Evolutionary conservation across 2,113 vertebrate genomes (phyloP).

Genomic region (Petrocephalus zakoni): DNA sequence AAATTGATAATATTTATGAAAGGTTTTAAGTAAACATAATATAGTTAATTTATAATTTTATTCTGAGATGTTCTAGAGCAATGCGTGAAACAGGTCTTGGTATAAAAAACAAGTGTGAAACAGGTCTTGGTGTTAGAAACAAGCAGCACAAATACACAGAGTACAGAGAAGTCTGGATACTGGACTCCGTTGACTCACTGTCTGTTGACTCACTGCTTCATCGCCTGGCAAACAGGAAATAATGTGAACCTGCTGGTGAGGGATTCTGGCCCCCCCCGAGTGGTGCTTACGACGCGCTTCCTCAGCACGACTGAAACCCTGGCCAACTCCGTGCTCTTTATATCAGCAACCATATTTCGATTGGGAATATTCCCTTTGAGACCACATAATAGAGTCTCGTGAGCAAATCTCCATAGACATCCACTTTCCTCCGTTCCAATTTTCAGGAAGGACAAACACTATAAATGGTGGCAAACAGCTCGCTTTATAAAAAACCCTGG

Average conservation of each 20-base stretch:
- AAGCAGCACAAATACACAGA: neutral
- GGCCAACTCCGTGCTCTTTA: neutral
- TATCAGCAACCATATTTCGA: neutral
- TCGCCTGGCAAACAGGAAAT: neutral
- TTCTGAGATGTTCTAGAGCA: neutral
- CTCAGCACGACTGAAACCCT: neutral
- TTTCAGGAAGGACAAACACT: neutral
- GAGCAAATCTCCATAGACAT: neutral
- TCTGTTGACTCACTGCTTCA: neutral
- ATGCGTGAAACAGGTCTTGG: neutral
- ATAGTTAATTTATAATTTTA: neutral
- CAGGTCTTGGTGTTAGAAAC: neutral
- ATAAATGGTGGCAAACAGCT: neutral
- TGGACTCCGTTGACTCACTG: neutral
- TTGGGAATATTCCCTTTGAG: neutral
- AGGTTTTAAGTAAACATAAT: neutral
- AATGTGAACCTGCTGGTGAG: neutral
- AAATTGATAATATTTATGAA: neutral
- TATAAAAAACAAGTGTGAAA: neutral
- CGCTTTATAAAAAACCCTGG: neutral
- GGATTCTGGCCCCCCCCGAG: neutral
- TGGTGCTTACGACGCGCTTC: neutral
- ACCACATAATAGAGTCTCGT: neutral
- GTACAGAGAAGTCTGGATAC: neutral
- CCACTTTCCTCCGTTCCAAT: conserved; percentile 1